phyloP scores from a whole-genome alignment of 2,888 invertebrate species.

The Eupithecia tripunctaria region DNA sequence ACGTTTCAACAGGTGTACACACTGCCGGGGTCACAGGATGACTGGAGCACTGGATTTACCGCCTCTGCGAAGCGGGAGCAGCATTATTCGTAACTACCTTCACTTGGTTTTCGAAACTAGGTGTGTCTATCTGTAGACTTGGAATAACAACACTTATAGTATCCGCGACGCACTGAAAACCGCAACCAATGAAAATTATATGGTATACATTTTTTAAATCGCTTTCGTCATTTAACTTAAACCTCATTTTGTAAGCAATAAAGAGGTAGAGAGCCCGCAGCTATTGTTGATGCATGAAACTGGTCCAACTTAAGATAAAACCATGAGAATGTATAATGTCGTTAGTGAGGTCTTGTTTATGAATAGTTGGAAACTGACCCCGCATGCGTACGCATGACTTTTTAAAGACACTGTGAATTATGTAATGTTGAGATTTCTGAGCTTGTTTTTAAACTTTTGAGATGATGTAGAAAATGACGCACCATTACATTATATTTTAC shows the following conservation, averaged over 20 bases:
- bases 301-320: conserved; percentile 75
- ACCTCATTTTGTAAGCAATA: conserved; percentile 61
- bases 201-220: no score
- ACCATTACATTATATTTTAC: neutral
- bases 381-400: neutral
- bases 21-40: no score
- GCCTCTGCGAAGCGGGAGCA: no score
- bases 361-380: conserved; percentile 30
- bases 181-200: no score
- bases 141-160: no score
- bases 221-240: conserved; percentile 48
- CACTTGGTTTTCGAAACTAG: no score
- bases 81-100: no score
- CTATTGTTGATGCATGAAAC: conserved; percentile 78
- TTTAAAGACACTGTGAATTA: conserved; percentile 5
- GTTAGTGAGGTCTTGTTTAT: conserved; percentile 35
- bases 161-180: no score
- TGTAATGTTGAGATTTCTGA: neutral
- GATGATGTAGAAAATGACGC: neutral
- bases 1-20: no score
- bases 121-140: no score
- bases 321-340: conserved; percentile 60
- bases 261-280: conserved; percentile 75
- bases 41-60: no score
- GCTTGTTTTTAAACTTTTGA: neutral